Percentiles rank a stretch among this genome's conserved stretches.
Evolutionary conservation across 2,888 invertebrate species (phyloP).

Genomic region (Drosophila subsilvestris): DNA sequence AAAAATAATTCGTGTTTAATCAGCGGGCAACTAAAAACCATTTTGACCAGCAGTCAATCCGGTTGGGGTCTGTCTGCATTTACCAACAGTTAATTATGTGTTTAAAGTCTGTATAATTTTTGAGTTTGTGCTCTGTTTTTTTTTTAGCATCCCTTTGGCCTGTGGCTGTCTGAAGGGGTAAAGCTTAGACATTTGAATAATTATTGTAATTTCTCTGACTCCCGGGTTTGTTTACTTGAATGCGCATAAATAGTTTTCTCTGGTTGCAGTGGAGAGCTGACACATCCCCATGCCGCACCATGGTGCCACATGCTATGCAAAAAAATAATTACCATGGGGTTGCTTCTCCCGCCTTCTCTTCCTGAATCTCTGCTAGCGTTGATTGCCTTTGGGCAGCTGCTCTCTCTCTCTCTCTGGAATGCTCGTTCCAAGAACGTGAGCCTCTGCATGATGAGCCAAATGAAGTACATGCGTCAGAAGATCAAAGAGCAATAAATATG

Average conservation of each 20-base stretch:
- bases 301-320: neutral
- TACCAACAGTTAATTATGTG: constrained; percentile 26
- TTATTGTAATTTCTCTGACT: constrained; percentile 14
- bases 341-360: neutral
- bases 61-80: constrained; percentile 21
- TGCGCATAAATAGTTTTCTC: constrained; percentile 8
- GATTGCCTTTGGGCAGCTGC: neutral
- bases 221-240: constrained; percentile 5
- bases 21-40: constrained; percentile 16
- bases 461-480: neutral
- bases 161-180: constrained; percentile 10
- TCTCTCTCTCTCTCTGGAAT: neutral
- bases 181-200: constrained; percentile 30
- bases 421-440: neutral
- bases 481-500: neutral
- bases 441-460: neutral
- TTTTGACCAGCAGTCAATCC: constrained; percentile 1
- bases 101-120: constrained; percentile 3
- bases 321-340: neutral
- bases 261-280: neutral
- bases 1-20: constrained; percentile 30
- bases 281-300: constrained; percentile 6
- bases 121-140: constrained; percentile 17
- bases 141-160: constrained; percentile 29
- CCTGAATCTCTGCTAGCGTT: neutral